These are phyloP conservation scores for Molossus alvarezi DNA, from an alignment of 2,797 vertebrate species.

Conservation along the genomic window DNA sequence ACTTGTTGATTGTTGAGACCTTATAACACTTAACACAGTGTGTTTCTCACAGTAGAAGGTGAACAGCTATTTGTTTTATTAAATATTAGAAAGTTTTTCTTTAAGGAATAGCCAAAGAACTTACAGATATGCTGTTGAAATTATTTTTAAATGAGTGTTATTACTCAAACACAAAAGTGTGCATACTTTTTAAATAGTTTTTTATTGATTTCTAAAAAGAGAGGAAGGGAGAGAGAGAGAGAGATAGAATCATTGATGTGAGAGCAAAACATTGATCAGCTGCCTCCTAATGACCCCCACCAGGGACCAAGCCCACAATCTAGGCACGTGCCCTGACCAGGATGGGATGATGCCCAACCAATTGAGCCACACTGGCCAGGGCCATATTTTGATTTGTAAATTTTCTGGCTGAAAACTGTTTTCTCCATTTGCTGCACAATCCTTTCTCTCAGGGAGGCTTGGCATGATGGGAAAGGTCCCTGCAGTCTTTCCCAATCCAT, in stretches of 20 bases:
- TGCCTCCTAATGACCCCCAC: background rate
- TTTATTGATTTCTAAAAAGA: background rate
- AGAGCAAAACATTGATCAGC: background rate
- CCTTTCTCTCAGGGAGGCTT: background rate
- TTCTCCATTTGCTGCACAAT: background rate
- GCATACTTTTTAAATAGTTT: background rate
- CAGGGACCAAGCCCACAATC: background rate
- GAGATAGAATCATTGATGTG: background rate
- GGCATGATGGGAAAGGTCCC: constrained; percentile 59
- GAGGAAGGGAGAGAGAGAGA: background rate
- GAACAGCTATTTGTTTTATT: constrained; percentile 6
- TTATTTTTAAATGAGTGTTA: constrained; percentile 44
- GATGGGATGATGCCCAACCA: background rate
- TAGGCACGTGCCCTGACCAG: background rate
- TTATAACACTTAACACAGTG: background rate
- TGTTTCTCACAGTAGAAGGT: background rate
- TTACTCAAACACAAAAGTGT: constrained; percentile 19
- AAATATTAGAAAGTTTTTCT: constrained; percentile 8
- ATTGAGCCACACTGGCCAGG: background rate
- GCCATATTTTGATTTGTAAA: background rate
- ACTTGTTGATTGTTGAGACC: constrained; percentile 9
- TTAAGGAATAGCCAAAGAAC: constrained; percentile 10
- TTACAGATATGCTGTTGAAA: constrained; percentile 30
- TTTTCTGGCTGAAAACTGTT: constrained; percentile 10
- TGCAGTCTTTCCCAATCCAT: constrained; percentile 49